Conservation (phyloP, 2,797 vertebrate genomes). For the Mallotus villosus region DNA sequence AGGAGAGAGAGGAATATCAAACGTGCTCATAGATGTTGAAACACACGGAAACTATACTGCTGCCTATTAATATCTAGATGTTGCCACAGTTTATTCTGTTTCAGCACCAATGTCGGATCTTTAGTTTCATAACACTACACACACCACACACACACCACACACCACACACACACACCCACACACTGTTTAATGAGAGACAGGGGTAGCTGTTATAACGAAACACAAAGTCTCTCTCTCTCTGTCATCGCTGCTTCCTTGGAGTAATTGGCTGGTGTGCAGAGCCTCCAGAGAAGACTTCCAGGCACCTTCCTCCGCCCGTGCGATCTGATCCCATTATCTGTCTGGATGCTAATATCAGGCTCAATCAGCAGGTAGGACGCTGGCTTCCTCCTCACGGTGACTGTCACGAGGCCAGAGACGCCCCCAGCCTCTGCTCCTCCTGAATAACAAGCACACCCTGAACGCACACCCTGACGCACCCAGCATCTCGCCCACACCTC, state of each 20-base stretch:
- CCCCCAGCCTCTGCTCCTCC: constrained; percentile 33
- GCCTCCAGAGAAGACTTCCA: constrained; percentile 64
- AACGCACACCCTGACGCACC: too few relatives aligned
- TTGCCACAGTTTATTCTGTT: too few relatives aligned
- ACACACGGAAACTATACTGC: too few relatives aligned
- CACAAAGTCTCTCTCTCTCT: constrained; percentile 52
- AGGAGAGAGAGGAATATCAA: too few relatives aligned
- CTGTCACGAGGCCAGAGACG: background rate
- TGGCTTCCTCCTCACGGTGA: constrained; percentile 16
- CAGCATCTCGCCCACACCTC: background rate
- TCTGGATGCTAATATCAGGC: constrained; percentile 64
- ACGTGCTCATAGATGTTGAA: too few relatives aligned
- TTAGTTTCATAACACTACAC: too few relatives aligned
- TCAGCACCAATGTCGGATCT: too few relatives aligned
- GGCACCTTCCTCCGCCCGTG: constrained; percentile 58
- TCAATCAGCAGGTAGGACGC: constrained; percentile 63
- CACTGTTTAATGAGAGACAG: constrained; percentile 29
- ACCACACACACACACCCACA: too few relatives aligned
- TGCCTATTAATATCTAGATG: too few relatives aligned
- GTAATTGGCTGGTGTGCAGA: constrained; percentile 69
- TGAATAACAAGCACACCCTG: background rate
- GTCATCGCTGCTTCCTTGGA: constrained; percentile 52
- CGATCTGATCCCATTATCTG: constrained; percentile 72
- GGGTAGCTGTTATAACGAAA: constrained; percentile 59
- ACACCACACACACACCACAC: too few relatives aligned